A percentile compares a stretch with the other conserved stretches of the same genome.
Conservation (phyloP, 2,888 invertebrate genomes). For the Hedya salicella region DNA sequence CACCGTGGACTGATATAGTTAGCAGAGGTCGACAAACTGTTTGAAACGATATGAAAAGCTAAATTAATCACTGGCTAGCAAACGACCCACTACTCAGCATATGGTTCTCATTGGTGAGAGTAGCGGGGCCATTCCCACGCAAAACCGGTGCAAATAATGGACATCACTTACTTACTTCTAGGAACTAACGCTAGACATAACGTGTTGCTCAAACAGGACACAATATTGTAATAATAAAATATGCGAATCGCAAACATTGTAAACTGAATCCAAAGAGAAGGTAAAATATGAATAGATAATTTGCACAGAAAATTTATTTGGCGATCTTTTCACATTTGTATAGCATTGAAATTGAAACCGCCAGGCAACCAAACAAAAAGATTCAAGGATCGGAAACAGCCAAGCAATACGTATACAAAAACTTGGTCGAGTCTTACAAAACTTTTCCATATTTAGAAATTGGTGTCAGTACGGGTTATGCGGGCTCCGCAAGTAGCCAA, state of each 20-base stretch:
- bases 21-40: constrained; percentile 35
- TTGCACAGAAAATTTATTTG: constrained; percentile 13
- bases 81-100: constrained; percentile 16
- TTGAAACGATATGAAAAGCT: constrained; percentile 52
- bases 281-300: constrained; percentile 7
- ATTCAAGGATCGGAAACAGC: constrained; percentile 47
- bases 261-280: neutral
- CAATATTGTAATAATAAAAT: neutral
- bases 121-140: constrained; percentile 29
- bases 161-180: neutral
- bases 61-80: constrained; percentile 61
- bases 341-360: constrained; percentile 40
- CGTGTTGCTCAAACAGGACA: constrained; percentile 6
- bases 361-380: constrained; percentile 51
- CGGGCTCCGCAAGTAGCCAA: constrained; percentile 60
- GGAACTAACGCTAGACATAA: neutral
- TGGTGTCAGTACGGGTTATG: constrained; percentile 71
- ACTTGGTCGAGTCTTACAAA: constrained; percentile 64
- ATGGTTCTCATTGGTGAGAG: constrained; percentile 27
- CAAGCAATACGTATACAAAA: constrained; percentile 30
- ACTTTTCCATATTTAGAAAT: constrained; percentile 78
- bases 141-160: constrained; percentile 19
- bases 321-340: constrained; percentile 25
- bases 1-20: constrained; percentile 21
- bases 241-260: too few relatives aligned